These are phyloP conservation scores for Triplophysa rosa DNA, from an alignment of 2,113 vertebrate species.

Conservation along the genomic window DNA sequence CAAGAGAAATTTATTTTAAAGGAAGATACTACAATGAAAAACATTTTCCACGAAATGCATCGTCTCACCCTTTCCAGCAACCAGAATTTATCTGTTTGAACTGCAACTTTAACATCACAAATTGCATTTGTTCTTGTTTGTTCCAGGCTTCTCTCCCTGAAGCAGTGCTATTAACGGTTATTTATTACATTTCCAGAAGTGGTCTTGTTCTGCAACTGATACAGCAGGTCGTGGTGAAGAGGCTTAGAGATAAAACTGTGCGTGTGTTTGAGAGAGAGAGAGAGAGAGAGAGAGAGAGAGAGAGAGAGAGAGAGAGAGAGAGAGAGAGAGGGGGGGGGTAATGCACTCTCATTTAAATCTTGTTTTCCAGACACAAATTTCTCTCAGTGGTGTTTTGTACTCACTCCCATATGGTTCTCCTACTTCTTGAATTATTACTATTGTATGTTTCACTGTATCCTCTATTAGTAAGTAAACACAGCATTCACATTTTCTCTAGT, in stretches of 20 bases:
- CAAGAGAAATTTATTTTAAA: not conserved
- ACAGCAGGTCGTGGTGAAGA: not conserved
- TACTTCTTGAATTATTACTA: conserved; percentile 9
- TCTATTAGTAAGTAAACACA: conserved; percentile 25
- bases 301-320: not conserved
- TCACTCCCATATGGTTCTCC: not conserved
- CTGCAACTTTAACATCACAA: not conserved
- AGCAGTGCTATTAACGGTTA: conserved; percentile 11
- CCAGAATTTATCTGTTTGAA: not conserved
- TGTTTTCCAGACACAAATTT: conserved; percentile 30
- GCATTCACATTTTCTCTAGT: conserved; percentile 27
- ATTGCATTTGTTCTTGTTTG: conserved; percentile 2
- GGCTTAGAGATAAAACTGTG: conserved; percentile 20
- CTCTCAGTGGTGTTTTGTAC: conserved; percentile 24
- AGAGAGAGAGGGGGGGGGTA: conserved; percentile 10
- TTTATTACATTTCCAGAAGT: conserved; percentile 25
- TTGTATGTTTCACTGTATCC: conserved; percentile 10
- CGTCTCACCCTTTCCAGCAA: not conserved
- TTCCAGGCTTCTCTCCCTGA: not conserved
- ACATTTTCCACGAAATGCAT: not conserved
- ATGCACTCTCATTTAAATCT: conserved; percentile 30
- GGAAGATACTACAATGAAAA: not conserved
- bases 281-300: not conserved
- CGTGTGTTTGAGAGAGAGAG: not conserved
- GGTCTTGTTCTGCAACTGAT: conserved; percentile 23